A percentile compares a stretch with the other conserved stretches of the same genome.
These are phyloP conservation scores for Morone saxatilis DNA, from an alignment of 2,113 vertebrate species.

Conservation along the genomic window DNA sequence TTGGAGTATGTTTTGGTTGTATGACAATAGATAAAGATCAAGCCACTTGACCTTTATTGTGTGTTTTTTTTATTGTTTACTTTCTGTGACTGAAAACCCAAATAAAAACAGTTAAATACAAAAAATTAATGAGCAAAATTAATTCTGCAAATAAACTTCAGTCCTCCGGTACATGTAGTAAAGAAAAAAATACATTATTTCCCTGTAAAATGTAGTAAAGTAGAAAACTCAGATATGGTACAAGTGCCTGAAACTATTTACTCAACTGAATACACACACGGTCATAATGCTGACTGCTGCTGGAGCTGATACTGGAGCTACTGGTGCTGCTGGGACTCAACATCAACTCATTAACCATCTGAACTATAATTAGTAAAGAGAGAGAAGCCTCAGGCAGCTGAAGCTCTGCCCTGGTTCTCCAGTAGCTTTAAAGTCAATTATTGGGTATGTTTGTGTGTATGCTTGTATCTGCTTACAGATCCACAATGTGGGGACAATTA, in stretches of 20 bases:
- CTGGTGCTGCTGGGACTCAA: background rate
- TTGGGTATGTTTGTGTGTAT: background rate
- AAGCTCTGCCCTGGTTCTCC: conserved; percentile 25
- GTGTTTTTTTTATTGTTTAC: too few relatives aligned
- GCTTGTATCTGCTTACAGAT: too few relatives aligned
- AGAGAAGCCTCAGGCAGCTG: conserved; percentile 28
- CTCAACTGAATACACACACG: background rate
- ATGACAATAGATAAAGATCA: too few relatives aligned
- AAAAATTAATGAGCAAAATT: background rate
- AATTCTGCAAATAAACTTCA: background rate
- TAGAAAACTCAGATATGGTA: background rate
- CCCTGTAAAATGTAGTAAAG: background rate
- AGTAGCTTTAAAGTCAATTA: background rate
- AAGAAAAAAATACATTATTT: background rate
- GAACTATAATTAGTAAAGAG: conserved; percentile 25
- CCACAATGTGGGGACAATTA: background rate
- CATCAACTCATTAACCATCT: conserved; percentile 27
- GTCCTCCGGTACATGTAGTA: background rate
- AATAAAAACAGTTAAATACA: too few relatives aligned
- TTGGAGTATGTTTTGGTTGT: too few relatives aligned
- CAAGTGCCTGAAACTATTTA: background rate
- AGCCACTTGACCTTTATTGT: too few relatives aligned
- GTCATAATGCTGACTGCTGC: background rate
- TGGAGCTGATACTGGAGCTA: background rate
- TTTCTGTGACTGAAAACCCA: too few relatives aligned